Conservation (phyloP, 2,113 vertebrate species). For the Argyrosomus japonicus region DNA sequence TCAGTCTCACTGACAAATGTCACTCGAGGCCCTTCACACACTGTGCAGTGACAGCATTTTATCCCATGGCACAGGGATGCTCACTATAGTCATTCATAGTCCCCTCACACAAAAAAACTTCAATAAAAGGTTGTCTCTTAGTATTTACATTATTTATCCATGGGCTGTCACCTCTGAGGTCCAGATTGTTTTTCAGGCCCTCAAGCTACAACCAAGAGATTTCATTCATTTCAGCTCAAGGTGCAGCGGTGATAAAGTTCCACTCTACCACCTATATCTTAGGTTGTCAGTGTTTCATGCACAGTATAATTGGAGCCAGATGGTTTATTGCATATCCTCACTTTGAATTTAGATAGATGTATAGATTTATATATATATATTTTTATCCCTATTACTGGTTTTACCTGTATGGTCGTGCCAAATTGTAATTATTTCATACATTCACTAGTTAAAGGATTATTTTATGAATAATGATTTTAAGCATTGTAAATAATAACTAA, state of each 20-base stretch:
- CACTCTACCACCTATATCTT: conserved; percentile 67
- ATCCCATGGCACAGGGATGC: conserved; percentile 40
- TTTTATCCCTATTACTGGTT: background rate
- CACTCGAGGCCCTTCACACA: conserved; percentile 56
- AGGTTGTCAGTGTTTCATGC: conserved; percentile 74
- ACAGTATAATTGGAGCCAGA: conserved; percentile 51
- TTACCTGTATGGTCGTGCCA: background rate
- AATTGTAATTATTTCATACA: background rate
- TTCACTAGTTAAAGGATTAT: background rate
- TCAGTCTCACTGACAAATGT: conserved; percentile 64
- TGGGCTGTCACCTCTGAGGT: conserved; percentile 78
- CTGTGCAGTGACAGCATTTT: conserved; percentile 59
- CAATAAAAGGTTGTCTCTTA: conserved; percentile 77
- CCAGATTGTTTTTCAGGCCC: conserved; percentile 78
- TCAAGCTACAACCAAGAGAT: conserved; percentile 66
- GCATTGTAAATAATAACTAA: background rate
- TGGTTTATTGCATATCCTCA: conserved; percentile 48
- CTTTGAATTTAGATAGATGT: conserved; percentile 19
- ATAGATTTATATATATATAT: background rate
- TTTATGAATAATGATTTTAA: background rate
- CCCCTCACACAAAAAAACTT: conserved; percentile 71
- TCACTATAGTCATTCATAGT: conserved; percentile 54
- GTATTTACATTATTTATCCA: conserved; percentile 83
- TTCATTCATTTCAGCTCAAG: conserved; percentile 78
- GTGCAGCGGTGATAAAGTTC: conserved; percentile 69